Evolutionary conservation across 2,888 invertebrate species (phyloP), one percentile per base, ranked within the genome.

Genomic region (Acanthoscelides obtectus): DNA sequence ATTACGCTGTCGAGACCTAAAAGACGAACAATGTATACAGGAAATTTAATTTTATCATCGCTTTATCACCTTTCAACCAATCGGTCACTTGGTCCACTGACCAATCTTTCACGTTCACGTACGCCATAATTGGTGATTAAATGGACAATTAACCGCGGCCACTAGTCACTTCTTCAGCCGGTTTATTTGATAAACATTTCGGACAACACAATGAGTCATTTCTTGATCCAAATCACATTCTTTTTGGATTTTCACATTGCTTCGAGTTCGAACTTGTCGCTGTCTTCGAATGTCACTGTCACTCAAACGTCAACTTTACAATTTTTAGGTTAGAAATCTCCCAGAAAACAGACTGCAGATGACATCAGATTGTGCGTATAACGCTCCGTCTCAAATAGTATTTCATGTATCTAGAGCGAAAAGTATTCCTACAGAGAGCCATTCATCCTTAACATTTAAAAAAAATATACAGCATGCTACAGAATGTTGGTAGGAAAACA

Each of bases 91-190:
- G 94, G 82, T 95, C 94, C 72, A 94, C 92, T 79, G 93, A 91
- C 96, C 96, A 96, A 86, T 95, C 95, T 80, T 92, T 93, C 80
- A 96, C 94, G 86, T 93, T 93, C 80, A 93, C 92, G 85, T 93
- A 93, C 83, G 93, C 93, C 93, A 93, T 93, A 22, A 20, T 68
- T 20, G 27, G 20, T 45, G 6, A 45, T 45, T 45, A 45, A 22
- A 20, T 68, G 12, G 27, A 66, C 17, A 12, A 45, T 45, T 45
- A 45, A 45, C 45, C 45, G 17, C 45, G 5, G 17, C 17, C 17
- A 45, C 45, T 45, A 17, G 45, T 45, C 45, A 45, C 45, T 45
- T 45, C 45, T 45, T 45, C 45, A 45, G 45, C 45, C 45, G 45
- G 45, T 45, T 45, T 45, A 45, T 45, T 45, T 45, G 45, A 45